phyloP scores from a whole-genome alignment of 2,888 invertebrate genomes.

The Hoplodrina blanda region DNA sequence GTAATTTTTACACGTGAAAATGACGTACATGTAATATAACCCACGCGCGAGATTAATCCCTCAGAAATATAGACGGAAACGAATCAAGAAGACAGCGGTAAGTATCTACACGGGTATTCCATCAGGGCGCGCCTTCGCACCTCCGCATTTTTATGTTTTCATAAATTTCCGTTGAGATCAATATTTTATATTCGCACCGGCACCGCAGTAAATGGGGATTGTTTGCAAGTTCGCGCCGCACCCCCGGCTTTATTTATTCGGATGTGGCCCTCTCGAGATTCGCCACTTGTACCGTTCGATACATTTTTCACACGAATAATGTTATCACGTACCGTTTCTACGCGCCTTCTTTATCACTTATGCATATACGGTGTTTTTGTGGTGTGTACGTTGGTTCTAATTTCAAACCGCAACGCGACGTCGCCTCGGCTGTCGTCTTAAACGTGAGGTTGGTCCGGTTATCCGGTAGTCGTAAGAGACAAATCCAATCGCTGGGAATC shows the following conservation, averaged over 20 bases:
- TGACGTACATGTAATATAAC: conserved; percentile 65
- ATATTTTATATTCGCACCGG: conserved; percentile 87
- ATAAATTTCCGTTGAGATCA: conserved; percentile 88
- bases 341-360: conserved; percentile 69
- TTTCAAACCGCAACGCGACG: conserved; percentile 53
- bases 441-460: conserved; percentile 64
- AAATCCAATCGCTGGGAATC: conserved; percentile 71
- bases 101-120: conserved; percentile 80
- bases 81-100: conserved; percentile 69
- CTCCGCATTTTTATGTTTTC: conserved; percentile 88
- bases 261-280: conserved; percentile 80
- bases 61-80: conserved; percentile 65
- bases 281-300: conserved; percentile 84
- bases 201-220: conserved; percentile 79
- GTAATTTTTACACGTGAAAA: conserved; percentile 66
- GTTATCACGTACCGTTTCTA: conserved; percentile 80
- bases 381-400: conserved; percentile 60
- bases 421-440: conserved; percentile 36
- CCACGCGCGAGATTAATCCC: conserved; percentile 68
- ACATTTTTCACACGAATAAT: conserved; percentile 85
- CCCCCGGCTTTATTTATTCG: conserved; percentile 80
- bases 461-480: conserved; percentile 63
- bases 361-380: conserved; percentile 64
- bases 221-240: conserved; percentile 78
- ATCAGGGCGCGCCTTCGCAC: conserved; percentile 80